A percentile compares a stretch with the other conserved stretches of the same genome.
These are phyloP conservation scores for Hippotragus niger DNA, from an alignment of 2,113 vertebrate species.

Conservation along the genomic window DNA sequence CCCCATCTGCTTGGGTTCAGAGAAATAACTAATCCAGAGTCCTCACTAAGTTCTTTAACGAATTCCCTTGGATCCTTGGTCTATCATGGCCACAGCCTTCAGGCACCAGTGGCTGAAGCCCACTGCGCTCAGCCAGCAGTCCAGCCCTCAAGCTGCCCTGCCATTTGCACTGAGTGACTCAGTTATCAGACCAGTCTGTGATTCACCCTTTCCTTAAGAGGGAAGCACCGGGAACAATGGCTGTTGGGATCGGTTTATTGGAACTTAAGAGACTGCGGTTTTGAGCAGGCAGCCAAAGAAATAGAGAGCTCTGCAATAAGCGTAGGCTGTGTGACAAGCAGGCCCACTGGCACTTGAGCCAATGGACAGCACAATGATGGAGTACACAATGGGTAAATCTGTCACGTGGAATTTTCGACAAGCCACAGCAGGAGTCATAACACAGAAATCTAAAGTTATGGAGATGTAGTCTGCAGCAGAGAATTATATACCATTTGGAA, in stretches of 20 bases:
- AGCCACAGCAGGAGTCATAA: background rate
- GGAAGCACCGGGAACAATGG: background rate
- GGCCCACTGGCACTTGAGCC: background rate
- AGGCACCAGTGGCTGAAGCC: background rate
- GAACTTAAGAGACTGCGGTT: background rate
- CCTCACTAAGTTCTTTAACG: background rate
- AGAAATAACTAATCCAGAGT: background rate
- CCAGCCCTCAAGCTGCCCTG: background rate
- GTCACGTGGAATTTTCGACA: background rate
- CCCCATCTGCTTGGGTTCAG: background rate
- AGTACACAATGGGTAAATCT: background rate
- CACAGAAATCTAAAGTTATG: background rate
- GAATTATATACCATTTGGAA: background rate
- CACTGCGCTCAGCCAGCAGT: background rate
- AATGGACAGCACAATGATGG: background rate
- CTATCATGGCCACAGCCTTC: background rate
- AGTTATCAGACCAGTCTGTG: background rate
- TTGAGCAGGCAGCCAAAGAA: background rate
- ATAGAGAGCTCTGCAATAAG: background rate
- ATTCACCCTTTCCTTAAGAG: background rate
- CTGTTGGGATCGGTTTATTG: background rate
- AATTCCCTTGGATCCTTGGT: background rate
- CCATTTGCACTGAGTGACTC: background rate
- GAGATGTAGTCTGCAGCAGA: background rate
- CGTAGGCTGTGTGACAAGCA: background rate